These are phyloP conservation scores for Caenorhabditis sp. DNA, from an alignment of 2,888 invertebrate genomes.

Conservation along the genomic window DNA sequence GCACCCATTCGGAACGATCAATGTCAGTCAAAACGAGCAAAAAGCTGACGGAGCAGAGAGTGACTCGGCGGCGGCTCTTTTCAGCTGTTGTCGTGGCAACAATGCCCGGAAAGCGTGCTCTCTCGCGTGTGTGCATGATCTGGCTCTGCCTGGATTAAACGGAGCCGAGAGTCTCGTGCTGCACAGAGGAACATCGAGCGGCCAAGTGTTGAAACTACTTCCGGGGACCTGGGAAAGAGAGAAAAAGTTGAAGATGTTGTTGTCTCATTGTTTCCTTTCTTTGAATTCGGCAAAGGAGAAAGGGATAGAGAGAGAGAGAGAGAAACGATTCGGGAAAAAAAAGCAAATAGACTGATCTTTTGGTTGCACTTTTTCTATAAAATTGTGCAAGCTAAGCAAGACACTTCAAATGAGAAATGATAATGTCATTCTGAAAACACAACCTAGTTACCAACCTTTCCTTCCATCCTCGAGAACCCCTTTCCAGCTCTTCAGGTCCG, in stretches of 20 bases:
- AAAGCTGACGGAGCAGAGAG: not conserved
- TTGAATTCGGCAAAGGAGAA: not conserved
- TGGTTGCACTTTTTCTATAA: no score
- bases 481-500: not conserved
- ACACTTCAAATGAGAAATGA: no score
- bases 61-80: conserved; percentile 13
- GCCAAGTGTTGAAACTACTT: conserved; percentile 46
- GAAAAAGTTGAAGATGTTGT: not conserved
- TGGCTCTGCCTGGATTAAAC: conserved; percentile 16
- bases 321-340: not conserved
- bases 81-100: conserved; percentile 54
- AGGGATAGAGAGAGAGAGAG: conserved; percentile 3
- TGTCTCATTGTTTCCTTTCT: not conserved
- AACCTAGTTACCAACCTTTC: no score
- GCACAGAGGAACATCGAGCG: conserved; percentile 39
- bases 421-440: no score
- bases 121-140: conserved; percentile 33
- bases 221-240: conserved; percentile 9
- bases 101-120: conserved; percentile 23
- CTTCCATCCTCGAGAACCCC: no score
- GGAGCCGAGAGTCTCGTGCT: conserved; percentile 1
- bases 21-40: conserved; percentile 18
- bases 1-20: conserved; percentile 30
- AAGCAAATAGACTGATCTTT: no score
- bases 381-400: no score